Evolutionary conservation across 2,797 vertebrate species (phyloP), one percentile per base, ranked within the genome.

Genomic region (Brachyalestes nurse): DNA sequence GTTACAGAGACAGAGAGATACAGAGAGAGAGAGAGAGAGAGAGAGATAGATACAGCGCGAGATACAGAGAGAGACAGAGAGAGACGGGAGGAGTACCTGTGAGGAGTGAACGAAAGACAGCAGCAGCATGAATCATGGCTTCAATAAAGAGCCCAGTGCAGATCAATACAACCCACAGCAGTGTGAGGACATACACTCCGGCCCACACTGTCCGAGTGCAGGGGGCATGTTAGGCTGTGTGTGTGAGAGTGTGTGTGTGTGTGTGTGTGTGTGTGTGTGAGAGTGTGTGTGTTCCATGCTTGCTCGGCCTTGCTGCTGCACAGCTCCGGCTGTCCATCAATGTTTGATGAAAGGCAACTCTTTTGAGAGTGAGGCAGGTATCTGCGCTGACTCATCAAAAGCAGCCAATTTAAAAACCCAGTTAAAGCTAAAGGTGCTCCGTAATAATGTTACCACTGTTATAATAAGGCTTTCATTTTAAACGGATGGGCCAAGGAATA

Each of bases 81-180:
- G 28, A 14, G 51, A 72, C 28, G 47, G 51, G 51, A 81, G 61
- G 77, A 64, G 80, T 69, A 79, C 51, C 66, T 80, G 55, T 79
- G 87, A 75, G 65, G 61, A 85, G 74, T 81, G 78, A 81, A 82
- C 57, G 82, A 82, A 92, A 92, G 93, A 92, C 86, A 84, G 82
- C 64, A 80, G 75, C 60, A 57, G 81, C 79, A 83, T 85, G 84
- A 88, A 87, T 87, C 84, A 84, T 88, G 85, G 80, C 84, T 86
- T 87, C 84, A 92, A 92, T 91, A 92, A 93, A 91, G 92, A 92
- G 91, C 91, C 91, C 91, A 92, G 89, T 87, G n/a, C 60, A 69
- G 85, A 88, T 88, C 85, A 84, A 88, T 88, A 86, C 84, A 81
- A 60, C 78, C 66, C 84, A 82, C 81, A 83, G 71, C 60, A 38